Evolutionary conservation across 2,888 invertebrate species (phyloP).

Genomic region (Acleris cristana): DNA sequence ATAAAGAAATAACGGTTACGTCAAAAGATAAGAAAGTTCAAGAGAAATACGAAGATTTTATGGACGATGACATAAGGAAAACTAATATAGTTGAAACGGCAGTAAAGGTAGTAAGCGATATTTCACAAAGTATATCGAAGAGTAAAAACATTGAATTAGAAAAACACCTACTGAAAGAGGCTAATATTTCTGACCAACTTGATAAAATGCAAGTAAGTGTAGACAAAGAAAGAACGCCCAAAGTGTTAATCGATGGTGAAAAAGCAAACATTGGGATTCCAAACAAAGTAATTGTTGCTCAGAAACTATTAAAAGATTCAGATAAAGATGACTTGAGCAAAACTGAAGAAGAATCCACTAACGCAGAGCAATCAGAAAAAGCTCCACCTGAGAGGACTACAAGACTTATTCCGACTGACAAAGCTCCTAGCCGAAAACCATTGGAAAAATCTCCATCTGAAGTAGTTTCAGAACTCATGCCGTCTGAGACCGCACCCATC

Average conservation of each 20-base stretch:
- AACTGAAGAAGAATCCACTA: background rate
- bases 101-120: slow-evolving; percentile 8
- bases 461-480: too few relatives aligned
- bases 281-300: too few relatives aligned
- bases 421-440: too few relatives aligned
- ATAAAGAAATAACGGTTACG: slow-evolving; percentile 38
- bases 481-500: too few relatives aligned
- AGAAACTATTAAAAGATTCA: background rate
- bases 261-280: slow-evolving; percentile 11
- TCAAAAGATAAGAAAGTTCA: slow-evolving; percentile 43
- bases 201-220: slow-evolving; percentile 70
- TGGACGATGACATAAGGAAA: slow-evolving; percentile 11
- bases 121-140: slow-evolving; percentile 16
- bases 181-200: slow-evolving; percentile 67
- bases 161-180: slow-evolving; percentile 35
- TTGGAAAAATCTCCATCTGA: too few relatives aligned
- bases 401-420: too few relatives aligned
- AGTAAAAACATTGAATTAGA: slow-evolving; percentile 8
- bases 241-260: slow-evolving; percentile 50
- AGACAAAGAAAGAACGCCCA: slow-evolving; percentile 59
- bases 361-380: too few relatives aligned
- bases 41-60: slow-evolving; percentile 36
- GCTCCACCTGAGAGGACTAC: too few relatives aligned
- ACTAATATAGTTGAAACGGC: slow-evolving; percentile 35
- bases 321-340: background rate